Base-by-base conservation (phyloP, 1,140 invertebrate genomes). In the Goniozus legneri region DNA sequence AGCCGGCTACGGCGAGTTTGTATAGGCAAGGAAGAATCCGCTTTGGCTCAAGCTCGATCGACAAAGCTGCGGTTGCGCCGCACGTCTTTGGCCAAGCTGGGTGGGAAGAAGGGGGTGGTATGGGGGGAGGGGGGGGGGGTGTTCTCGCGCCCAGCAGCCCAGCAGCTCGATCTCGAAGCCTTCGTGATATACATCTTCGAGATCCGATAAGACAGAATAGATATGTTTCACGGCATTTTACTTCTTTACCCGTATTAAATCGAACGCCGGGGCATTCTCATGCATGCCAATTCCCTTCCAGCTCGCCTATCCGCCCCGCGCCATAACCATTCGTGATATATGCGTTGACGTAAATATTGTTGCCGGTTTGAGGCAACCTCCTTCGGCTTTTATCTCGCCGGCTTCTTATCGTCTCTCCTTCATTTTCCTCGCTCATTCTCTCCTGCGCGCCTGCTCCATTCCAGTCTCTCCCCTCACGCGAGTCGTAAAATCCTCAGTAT, bases 201-300 rank as follows among this genome's bases (percentile, higher is more conserved):
- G 60, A 69, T 67, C 65, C 64, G 68, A 71, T 71, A 68, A 68
- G 67, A 62, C 56, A 62, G 63, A 64, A 70, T 67, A 65, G 69
- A 71, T 70, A 70, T 64, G 67, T 71, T 69, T 67, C 58, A 59
- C 55, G 53, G 58, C 62, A 46, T 64, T 60, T 62, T 65, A 67
- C 60, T 62, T 64, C 64, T 70, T 68, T 68, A 65, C 64, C 55
- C 64, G 65, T 58, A 69, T 72, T 72, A 72, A 72, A 72, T 72
- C 68, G 67, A 72, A 72, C 61, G 65, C 66, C 67, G 61, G 47
- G 57, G 54, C 59, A 65, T 72, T 71, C 67, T 71, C 69, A 69
- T 72, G 69, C 69, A 72, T 72, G 67, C 68, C 69, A 72, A 72
- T 72, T 72, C 54, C 58, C 52, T 60, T 49, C 36, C 4, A 10